A percentile compares a stretch with the other conserved stretches of the same genome.
Evolutionary conservation across 2,797 vertebrate species (phyloP).

Genomic region (Neosilurus hyrtlii): DNA sequence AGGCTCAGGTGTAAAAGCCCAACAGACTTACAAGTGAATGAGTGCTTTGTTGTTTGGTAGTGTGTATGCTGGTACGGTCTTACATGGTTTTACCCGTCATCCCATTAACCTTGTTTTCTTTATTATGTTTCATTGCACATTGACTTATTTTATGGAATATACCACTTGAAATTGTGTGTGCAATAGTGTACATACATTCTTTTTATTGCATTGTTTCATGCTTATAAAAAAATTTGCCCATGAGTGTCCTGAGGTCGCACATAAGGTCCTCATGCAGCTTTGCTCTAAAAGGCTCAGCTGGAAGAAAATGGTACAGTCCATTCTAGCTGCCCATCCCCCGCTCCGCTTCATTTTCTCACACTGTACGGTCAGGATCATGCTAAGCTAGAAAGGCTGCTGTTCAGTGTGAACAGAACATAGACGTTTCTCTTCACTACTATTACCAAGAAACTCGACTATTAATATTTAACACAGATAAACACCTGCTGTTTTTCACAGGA

Average conservation of each 20-base stretch:
- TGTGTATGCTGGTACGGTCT: not conserved
- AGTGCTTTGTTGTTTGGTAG: not conserved
- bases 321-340: slow-evolving; percentile 20
- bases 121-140: not conserved
- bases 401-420: not conserved
- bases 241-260: not conserved
- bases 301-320: slow-evolving; percentile 29
- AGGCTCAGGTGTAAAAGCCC: no score
- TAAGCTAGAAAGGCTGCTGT: not conserved
- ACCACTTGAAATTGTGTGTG: not conserved
- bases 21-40: no score
- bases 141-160: not conserved
- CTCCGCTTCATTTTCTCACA: slow-evolving; percentile 8
- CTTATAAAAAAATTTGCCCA: not conserved
- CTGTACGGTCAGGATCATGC: not conserved
- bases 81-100: not conserved
- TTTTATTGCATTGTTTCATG: not conserved
- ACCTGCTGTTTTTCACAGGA: slow-evolving; percentile 1
- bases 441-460: not conserved
- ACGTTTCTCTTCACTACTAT: not conserved
- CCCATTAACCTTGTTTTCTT: not conserved
- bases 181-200: not conserved
- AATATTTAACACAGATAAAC: not conserved
- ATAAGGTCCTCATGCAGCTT: not conserved
- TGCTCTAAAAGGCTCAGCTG: not conserved